Conservation (phyloP, 2,797 vertebrate species). For the Hippoglossus hippoglossus region DNA sequence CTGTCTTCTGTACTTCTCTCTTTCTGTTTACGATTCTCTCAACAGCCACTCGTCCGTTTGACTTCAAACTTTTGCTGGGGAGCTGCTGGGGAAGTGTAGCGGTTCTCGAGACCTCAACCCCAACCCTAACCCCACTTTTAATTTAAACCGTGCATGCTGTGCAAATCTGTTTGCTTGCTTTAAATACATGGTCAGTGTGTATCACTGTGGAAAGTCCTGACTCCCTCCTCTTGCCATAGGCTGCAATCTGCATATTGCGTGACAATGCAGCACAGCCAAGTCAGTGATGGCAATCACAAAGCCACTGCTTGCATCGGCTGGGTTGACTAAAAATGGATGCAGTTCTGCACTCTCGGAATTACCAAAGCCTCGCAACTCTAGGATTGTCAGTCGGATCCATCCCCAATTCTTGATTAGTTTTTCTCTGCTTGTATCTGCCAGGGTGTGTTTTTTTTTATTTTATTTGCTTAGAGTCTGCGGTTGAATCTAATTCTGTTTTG, state of each 20-base stretch:
- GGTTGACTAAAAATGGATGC: constrained; percentile 20
- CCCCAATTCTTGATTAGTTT: constrained; percentile 14
- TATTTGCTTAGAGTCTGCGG: constrained; percentile 17
- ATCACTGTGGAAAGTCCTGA: constrained; percentile 16
- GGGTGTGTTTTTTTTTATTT: background rate
- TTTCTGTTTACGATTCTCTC: too few species aligned
- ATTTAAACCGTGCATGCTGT: too few species aligned
- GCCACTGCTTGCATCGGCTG: constrained; percentile 25
- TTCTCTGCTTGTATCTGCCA: background rate
- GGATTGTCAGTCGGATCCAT: constrained; percentile 13
- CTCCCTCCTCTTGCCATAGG: constrained; percentile 19
- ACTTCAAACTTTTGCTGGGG: too few species aligned
- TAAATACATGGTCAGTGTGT: background rate
- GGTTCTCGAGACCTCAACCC: too few species aligned
- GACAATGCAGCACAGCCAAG: constrained; percentile 17
- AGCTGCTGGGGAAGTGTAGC: too few species aligned
- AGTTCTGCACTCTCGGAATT: constrained; percentile 17
- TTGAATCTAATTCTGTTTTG: constrained; percentile 16
- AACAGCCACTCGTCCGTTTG: too few species aligned
- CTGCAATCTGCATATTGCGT: constrained; percentile 34
- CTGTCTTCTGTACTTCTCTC: too few species aligned
- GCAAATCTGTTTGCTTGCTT: background rate
- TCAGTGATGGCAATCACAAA: constrained; percentile 38
- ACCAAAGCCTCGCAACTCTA: background rate
- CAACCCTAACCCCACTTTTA: background rate